Percentiles rank a stretch among this genome's conserved stretches.
These are phyloP conservation scores for Ptychoptera contaminata DNA, from an alignment of 2,888 invertebrate genomes.

Conservation along the genomic window DNA sequence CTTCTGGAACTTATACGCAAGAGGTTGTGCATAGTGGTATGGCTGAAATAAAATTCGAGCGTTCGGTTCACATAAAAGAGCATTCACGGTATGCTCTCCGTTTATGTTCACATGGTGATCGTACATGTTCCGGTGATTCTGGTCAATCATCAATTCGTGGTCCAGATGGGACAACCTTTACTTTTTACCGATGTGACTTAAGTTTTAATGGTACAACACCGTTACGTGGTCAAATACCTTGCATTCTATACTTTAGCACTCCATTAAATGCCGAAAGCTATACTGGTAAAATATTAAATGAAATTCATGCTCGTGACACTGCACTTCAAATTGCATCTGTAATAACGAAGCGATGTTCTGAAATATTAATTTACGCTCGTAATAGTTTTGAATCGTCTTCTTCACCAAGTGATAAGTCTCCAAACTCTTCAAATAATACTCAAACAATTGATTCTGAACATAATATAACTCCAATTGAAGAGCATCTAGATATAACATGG, in stretches of 20 bases:
- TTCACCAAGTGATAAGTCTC: conserved; percentile 39
- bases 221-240: conserved; percentile 87
- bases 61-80: conserved; percentile 75
- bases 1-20: conserved; percentile 68
- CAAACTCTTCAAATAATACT: conserved; percentile 32
- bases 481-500: conserved; percentile 32
- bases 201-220: conserved; percentile 95
- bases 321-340: conserved; percentile 57
- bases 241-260: conserved; percentile 55
- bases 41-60: conserved; percentile 79
- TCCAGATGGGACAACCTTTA: conserved; percentile 81
- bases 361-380: conserved; percentile 59
- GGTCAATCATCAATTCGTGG: conserved; percentile 79
- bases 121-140: conserved; percentile 89
- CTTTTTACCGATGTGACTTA: conserved; percentile 78
- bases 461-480: conserved; percentile 32
- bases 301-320: conserved; percentile 27
- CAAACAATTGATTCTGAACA: conserved; percentile 32
- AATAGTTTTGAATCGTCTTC: conserved; percentile 41
- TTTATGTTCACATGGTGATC: conserved; percentile 75
- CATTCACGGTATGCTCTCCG: conserved; percentile 78
- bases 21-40: conserved; percentile 79
- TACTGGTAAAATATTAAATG: conserved; percentile 16
- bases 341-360: conserved; percentile 60
- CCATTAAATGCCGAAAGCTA: conserved; percentile 23